Evolutionary conservation across 2,113 vertebrate species (phyloP).

Genomic region (Barnardius zonarius): DNA sequence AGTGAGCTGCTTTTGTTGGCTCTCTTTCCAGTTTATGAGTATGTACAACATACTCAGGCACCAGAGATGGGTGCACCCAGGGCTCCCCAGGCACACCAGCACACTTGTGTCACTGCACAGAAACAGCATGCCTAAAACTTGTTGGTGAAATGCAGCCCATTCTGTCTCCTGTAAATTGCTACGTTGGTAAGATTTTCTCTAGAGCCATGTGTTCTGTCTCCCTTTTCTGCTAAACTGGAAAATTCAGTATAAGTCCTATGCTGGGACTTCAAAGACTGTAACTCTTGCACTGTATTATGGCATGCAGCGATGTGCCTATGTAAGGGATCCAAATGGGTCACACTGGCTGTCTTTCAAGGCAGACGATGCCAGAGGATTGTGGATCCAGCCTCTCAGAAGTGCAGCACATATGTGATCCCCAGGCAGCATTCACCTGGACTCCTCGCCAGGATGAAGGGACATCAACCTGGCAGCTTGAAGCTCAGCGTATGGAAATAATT

Average conservation of each 20-base stretch:
- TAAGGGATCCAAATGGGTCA: background rate
- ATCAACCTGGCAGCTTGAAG: background rate
- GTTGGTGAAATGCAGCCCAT: background rate
- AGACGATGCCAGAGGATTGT: background rate
- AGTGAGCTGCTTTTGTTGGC: background rate
- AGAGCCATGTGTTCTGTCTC: background rate
- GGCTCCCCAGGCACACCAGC: background rate
- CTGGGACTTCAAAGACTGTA: background rate
- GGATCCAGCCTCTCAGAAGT: background rate
- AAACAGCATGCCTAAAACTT: background rate
- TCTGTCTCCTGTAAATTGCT: background rate
- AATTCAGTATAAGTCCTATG: background rate
- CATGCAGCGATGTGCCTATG: rapidly evolving
- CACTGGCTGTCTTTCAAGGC: background rate
- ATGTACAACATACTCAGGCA: background rate
- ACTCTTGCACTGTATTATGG: background rate
- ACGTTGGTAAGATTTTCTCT: background rate
- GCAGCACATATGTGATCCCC: background rate
- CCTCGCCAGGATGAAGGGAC: background rate
- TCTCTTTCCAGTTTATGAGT: background rate
- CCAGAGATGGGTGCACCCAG: background rate
- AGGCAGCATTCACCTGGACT: background rate
- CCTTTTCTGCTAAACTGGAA: background rate
- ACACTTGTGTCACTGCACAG: background rate
- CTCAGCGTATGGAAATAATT: background rate